Percentiles rank a stretch among this genome's conserved stretches.
phyloP scores from a whole-genome alignment of 1,140 invertebrate species.

The Drosophila guanche region DNA sequence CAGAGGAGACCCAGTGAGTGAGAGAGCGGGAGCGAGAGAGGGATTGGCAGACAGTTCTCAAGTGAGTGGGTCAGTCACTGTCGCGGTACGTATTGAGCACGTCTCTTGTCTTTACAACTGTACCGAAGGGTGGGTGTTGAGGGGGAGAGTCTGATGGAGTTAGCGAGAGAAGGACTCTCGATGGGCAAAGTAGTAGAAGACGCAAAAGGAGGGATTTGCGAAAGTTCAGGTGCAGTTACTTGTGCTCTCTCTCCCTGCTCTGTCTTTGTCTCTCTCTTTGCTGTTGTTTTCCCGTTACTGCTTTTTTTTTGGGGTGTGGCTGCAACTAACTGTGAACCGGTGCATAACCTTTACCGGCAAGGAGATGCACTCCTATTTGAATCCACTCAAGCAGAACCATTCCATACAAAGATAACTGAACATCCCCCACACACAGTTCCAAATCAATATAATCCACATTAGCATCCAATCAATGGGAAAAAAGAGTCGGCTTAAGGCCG shows the following conservation, averaged over 20 bases:
- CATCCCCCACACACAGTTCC: too few relatives aligned
- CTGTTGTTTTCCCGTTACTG: slow-evolving; percentile 23
- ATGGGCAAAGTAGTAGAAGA: not conserved
- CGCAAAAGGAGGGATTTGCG: slow-evolving; percentile 19
- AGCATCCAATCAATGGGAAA: too few relatives aligned
- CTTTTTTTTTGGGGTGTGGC: slow-evolving; percentile 27
- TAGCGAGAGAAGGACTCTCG: too few relatives aligned
- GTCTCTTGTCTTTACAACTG: too few relatives aligned
- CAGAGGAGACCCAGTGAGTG: slow-evolving; percentile 12
- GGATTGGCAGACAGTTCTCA: slow-evolving; percentile 39
- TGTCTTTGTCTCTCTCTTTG: slow-evolving; percentile 2
- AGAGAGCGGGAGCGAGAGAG: slow-evolving; percentile 20
- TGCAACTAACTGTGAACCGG: slow-evolving; percentile 22
- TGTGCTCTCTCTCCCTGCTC: too few relatives aligned
- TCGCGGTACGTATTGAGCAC: slow-evolving; percentile 14
- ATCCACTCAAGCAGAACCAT: too few relatives aligned
- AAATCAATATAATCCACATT: too few relatives aligned
- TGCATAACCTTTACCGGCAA: slow-evolving; percentile 4
- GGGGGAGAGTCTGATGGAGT: too few relatives aligned
- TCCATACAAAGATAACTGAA: slow-evolving; percentile 2
- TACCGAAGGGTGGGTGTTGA: not conserved
- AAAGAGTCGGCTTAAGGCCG: too few relatives aligned
- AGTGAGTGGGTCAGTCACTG: slow-evolving; percentile 56
- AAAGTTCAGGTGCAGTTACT: slow-evolving; percentile 43
- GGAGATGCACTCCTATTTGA: slow-evolving; percentile 13